These are phyloP conservation scores for Engraulis encrasicolus DNA, from an alignment of 2,113 vertebrate species.

Conservation along the genomic window DNA sequence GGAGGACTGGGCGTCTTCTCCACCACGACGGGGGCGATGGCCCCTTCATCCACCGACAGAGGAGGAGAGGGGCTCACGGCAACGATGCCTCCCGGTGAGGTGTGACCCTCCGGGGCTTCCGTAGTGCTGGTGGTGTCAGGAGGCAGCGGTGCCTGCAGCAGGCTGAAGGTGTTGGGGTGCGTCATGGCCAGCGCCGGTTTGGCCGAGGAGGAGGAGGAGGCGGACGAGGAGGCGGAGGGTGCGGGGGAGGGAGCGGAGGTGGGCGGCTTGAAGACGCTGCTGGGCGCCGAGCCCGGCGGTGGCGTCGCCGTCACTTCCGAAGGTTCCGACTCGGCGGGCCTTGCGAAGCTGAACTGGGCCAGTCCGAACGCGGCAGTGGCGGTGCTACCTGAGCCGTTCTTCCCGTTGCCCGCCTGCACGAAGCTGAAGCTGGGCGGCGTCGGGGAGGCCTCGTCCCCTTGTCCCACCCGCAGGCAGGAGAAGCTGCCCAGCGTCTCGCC, in stretches of 20 bases:
- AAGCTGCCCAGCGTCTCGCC: constrained; percentile 93
- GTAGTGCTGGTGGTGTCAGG: constrained; percentile 40
- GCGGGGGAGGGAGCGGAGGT: constrained; percentile 50
- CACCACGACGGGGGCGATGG: not conserved
- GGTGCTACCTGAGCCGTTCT: constrained; percentile 37
- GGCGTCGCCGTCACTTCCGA: constrained; percentile 55
- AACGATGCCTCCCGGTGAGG: not conserved
- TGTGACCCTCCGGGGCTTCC: constrained; percentile 31
- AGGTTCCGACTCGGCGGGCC: constrained; percentile 62
- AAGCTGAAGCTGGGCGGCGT: constrained; percentile 52
- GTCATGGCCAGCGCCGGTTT: constrained; percentile 74
- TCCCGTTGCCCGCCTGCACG: constrained; percentile 45
- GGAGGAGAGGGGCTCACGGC: not conserved
- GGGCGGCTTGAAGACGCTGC: constrained; percentile 68
- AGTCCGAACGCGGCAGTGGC: constrained; percentile 75
- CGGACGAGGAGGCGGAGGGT: constrained; percentile 65
- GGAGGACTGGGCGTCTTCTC: constrained; percentile 23
- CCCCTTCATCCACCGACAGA: not conserved
- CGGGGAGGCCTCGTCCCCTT: constrained; percentile 77
- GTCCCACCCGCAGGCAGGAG: constrained; percentile 88
- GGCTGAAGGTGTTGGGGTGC: constrained; percentile 49
- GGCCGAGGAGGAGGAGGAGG: constrained; percentile 22
- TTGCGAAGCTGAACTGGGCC: constrained; percentile 51
- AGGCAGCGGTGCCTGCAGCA: constrained; percentile 52
- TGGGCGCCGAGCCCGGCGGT: not conserved